A percentile compares a stretch with the other conserved stretches of the same genome.
These are phyloP conservation scores for Chloroceryle inda DNA, from an alignment of 2,797 vertebrate species.

Conservation along the genomic window DNA sequence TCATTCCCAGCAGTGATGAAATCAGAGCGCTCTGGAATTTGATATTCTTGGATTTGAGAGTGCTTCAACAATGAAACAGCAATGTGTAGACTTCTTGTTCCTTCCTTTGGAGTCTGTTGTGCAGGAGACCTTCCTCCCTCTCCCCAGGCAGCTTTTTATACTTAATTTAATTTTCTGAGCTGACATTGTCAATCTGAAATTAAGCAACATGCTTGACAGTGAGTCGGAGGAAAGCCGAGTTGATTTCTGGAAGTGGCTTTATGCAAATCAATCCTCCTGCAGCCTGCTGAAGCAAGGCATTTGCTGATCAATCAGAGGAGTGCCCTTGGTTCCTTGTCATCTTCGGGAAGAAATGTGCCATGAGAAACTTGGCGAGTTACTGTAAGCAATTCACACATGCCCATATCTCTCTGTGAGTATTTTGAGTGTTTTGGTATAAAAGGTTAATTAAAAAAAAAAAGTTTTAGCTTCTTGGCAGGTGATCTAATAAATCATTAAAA, in stretches of 20 bases:
- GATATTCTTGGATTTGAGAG: constrained; percentile 7
- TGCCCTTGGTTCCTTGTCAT: constrained; percentile 66
- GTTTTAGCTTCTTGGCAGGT: not conserved
- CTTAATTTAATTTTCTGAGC: constrained; percentile 76
- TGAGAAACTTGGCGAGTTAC: constrained; percentile 9
- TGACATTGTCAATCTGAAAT: constrained; percentile 81
- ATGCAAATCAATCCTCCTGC: constrained; percentile 76
- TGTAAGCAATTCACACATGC: not conserved
- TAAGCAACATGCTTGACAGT: constrained; percentile 71
- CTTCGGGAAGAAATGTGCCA: constrained; percentile 2
- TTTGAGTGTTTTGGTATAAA: not conserved
- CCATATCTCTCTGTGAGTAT: not conserved
- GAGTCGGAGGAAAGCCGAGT: constrained; percentile 43
- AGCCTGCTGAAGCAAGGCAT: constrained; percentile 61
- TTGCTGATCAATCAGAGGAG: constrained; percentile 77
- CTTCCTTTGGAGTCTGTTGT: not conserved
- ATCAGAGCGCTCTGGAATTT: not conserved
- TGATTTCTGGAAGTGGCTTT: constrained; percentile 82
- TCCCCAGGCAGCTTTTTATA: constrained; percentile 54
- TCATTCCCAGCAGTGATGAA: constrained; percentile 14
- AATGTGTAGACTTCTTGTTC: not conserved
- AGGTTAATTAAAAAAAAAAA: not conserved
- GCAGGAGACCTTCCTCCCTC: not conserved
- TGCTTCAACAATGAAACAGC: not conserved
- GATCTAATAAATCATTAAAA: not conserved